Conservation (phyloP, 2,888 invertebrate genomes). For the Nymphalis urticae region DNA sequence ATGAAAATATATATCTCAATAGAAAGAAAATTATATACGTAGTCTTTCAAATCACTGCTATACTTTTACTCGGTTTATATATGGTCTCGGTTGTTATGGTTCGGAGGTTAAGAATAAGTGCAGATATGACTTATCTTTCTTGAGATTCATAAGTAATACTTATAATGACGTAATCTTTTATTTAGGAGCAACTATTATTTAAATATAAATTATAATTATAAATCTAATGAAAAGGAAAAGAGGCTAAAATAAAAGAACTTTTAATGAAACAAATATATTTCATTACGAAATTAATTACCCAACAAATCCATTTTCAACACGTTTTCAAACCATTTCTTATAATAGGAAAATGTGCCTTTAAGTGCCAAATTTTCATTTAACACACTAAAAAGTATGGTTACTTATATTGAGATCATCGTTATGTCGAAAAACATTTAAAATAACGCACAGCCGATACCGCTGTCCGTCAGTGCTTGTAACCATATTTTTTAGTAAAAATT, state of each 20-base stretch:
- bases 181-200: no score
- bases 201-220: not conserved
- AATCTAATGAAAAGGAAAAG: not conserved
- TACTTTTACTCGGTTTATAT: no score
- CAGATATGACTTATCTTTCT: no score
- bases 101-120: no score
- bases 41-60: no score
- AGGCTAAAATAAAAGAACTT: conserved; percentile 60
- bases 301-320: conserved; percentile 83
- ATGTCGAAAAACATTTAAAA: conserved; percentile 44
- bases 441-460: conserved; percentile 39
- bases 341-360: conserved; percentile 81
- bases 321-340: conserved; percentile 78
- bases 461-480: conserved; percentile 43
- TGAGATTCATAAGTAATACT: no score
- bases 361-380: conserved; percentile 80
- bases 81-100: no score
- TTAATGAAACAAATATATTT: conserved; percentile 83
- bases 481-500: conserved; percentile 62
- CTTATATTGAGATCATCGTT: conserved; percentile 71
- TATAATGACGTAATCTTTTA: no score
- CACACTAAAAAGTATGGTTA: conserved; percentile 67
- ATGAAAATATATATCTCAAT: no score
- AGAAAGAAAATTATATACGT: no score
- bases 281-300: conserved; percentile 82